Evolutionary conservation across 2,888 invertebrate genomes (phyloP), one percentile per base, ranked within the genome.

Genomic region (Athrips mouffetella): DNA sequence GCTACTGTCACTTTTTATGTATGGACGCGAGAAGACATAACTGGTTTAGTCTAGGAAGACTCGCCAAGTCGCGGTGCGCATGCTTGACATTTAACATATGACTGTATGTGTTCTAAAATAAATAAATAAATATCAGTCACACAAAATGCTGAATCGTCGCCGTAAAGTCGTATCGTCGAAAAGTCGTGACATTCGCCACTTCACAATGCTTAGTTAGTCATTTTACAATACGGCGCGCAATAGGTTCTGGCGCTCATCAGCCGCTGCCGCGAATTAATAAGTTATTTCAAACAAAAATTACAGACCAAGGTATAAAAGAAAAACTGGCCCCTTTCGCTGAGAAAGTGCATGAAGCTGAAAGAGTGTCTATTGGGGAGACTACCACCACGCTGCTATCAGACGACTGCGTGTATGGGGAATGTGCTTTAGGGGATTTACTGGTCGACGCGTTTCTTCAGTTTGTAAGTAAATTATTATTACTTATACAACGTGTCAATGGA

Each of bases 371-470:
- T 1, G 95, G 94, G 0, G 61, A 63, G 15, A 87, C 91, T 0
- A 66, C 70, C 5, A 90, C 90, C 0, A 73, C 84, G 0, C 73
- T 95, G 41, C 69, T 82, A 1, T 89, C 84, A 29, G 73, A 77
- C 2, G 80, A 87, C 20, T 94, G 94, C 55, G 80, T 90, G 6
- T 76, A 65, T 1, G 80, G 78, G 0, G 95, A 95, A 70, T 95
- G 95, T 59, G 91, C 91, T 47, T 67, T 95, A 40, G 95, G 94
- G 10, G 91, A 93, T 65, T 77, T 93, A 39, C 76, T 94, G 31
- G 89, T 92, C 0, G 94, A 94, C 57, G 90, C 93, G 0, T 88
- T 92, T 74, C 81, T 91, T 1, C 87, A 91, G 60, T 73, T 84
- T 51, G 93, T 93, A 74, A 80, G 90, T 53, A 15, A 2, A 2